These are phyloP conservation scores for Heliconius himera DNA, from an alignment of 1,140 invertebrate genomes.

Conservation along the genomic window DNA sequence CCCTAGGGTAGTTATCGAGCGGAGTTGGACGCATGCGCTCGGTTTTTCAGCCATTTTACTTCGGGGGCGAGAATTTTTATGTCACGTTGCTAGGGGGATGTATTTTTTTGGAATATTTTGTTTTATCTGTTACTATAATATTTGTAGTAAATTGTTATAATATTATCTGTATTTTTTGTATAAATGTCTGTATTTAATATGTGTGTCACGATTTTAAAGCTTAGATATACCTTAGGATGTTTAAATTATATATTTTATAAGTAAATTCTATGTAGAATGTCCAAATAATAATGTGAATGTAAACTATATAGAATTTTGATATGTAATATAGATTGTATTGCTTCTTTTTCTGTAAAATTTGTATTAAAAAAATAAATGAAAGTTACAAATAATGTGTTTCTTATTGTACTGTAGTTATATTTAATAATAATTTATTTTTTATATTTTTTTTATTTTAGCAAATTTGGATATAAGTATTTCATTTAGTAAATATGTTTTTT, in stretches of 20 bases:
- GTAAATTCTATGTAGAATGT: neutral
- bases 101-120: conserved; percentile 16
- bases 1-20: conserved; percentile 60
- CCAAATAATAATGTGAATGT: neutral
- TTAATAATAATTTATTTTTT: too few relatives aligned
- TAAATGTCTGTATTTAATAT: neutral
- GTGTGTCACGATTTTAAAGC: neutral
- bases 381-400: neutral
- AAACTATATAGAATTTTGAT: neutral
- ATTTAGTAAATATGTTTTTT: too few relatives aligned
- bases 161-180: neutral
- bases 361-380: neutral
- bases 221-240: neutral
- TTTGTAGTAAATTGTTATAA: neutral
- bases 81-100: conserved; percentile 19
- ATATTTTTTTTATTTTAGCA: too few relatives aligned
- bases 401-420: neutral
- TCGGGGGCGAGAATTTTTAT: conserved; percentile 14
- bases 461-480: too few relatives aligned
- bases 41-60: conserved; percentile 18
- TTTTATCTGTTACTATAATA: neutral
- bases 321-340: neutral
- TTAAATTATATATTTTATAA: neutral
- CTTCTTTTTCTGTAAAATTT: neutral
- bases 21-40: conserved; percentile 65